Evolutionary conservation across 2,888 invertebrate species (phyloP).

Genomic region (Cosmia trapezina): DNA sequence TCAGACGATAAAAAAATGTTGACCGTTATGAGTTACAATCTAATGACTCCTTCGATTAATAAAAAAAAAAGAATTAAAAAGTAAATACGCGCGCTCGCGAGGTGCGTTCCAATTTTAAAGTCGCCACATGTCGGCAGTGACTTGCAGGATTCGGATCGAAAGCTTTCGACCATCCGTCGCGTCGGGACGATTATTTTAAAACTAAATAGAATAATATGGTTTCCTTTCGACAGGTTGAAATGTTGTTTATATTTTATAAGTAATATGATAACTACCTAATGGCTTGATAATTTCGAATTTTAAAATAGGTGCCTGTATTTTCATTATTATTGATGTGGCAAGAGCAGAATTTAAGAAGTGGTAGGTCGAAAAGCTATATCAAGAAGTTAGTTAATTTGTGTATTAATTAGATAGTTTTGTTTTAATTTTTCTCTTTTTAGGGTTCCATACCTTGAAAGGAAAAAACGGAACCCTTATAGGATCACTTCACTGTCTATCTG

Average conservation of each 20-base stretch:
- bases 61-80: conserved; percentile 80
- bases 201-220: conserved; percentile 67
- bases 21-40: conserved; percentile 87
- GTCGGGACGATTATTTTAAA: conserved; percentile 69
- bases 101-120: conserved; percentile 82
- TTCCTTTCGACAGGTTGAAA: conserved; percentile 65
- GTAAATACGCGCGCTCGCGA: conserved; percentile 80
- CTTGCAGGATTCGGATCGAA: conserved; percentile 77
- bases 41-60: conserved; percentile 84
- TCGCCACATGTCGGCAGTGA: conserved; percentile 88
- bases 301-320: conserved; percentile 16
- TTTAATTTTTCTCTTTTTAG: too few species aligned
- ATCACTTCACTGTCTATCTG: too few species aligned
- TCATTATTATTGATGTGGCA: conserved; percentile 7
- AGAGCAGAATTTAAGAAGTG: not conserved
- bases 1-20: conserved; percentile 76
- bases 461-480: too few species aligned
- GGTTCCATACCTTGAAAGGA: too few species aligned
- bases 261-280: conserved; percentile 66
- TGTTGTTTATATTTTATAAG: conserved; percentile 66
- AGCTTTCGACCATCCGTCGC: conserved; percentile 63
- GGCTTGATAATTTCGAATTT: conserved; percentile 48
- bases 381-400: too few species aligned
- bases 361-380: too few species aligned
- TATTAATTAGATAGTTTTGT: too few species aligned